Conservation (phyloP, 2,797 vertebrate species). For the Darevskia nairensis region DNA sequence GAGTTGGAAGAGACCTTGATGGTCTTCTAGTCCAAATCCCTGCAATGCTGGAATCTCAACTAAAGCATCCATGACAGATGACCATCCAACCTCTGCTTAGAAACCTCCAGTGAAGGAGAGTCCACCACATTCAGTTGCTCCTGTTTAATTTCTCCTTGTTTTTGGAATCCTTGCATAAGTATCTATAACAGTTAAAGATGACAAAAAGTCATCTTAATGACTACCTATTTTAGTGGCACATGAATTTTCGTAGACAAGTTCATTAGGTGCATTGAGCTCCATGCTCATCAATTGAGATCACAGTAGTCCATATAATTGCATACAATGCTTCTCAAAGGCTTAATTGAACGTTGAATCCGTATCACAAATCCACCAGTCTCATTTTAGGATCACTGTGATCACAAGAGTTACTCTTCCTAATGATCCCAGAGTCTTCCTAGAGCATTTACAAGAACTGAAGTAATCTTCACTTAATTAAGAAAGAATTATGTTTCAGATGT, state of each 20-base stretch:
- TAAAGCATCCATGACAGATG: too few species aligned
- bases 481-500: neutral
- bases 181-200: neutral
- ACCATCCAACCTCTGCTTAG: too few species aligned
- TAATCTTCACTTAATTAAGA: neutral
- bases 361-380: neutral
- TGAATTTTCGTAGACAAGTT: neutral
- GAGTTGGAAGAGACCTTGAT: too few species aligned
- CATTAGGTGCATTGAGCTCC: neutral
- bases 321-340: neutral
- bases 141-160: neutral
- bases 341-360: neutral
- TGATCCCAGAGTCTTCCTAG: neutral
- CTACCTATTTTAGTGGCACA: neutral
- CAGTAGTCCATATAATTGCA: neutral
- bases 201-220: neutral
- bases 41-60: too few species aligned
- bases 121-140: neutral
- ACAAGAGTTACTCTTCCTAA: neutral
- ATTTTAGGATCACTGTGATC: neutral
- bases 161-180: too few species aligned
- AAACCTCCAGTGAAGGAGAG: too few species aligned
- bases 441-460: neutral
- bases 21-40: too few species aligned
- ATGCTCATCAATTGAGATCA: neutral